phyloP scores from a whole-genome alignment of 2,113 vertebrate genomes.

The human (Homo sapiens) region GRCh38 chr21:39669501-39670000 shows the following conservation, averaged over 20 bases:
- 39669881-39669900: not conserved
- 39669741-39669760: not conserved
- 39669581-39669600: not conserved
- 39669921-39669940: not conserved
- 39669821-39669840: rapidly evolving
- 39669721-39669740: not conserved
- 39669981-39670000: not conserved
- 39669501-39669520: not conserved
- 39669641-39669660: too few species aligned
- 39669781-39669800: too few species aligned
- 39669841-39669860: too few species aligned
- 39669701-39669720: not conserved
- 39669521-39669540: rapidly evolving
- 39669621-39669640: not conserved
- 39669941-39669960: not conserved
- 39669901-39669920: not conserved
- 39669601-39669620: rapidly evolving
- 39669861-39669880: not conserved
- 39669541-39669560: not conserved
- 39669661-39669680: not conserved
- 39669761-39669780: not conserved
- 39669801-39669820: not conserved
- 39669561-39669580: not conserved
- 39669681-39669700: not conserved
- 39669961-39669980: not conserved